Evolutionary conservation across 1,140 invertebrate species (phyloP).

Genomic region (Drosophila navojoa): DNA sequence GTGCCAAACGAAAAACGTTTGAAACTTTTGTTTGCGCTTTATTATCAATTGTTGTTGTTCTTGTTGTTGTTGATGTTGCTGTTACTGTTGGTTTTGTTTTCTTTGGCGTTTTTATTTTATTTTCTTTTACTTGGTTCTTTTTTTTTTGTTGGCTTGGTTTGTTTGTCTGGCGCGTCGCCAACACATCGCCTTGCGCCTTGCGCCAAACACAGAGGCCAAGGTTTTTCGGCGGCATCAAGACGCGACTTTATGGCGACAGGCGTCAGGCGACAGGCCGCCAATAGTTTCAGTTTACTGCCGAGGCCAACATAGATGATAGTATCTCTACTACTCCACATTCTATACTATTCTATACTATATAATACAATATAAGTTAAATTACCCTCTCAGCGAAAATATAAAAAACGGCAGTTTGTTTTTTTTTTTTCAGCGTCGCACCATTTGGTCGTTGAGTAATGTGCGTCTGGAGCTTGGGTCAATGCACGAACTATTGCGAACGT

Average conservation of each 20-base stretch:
- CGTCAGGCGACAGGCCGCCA: constrained; percentile 54
- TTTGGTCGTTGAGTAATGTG: constrained; percentile 12
- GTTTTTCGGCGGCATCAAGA: constrained; percentile 69
- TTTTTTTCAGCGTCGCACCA: constrained; percentile 15
- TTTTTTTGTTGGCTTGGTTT: constrained; percentile 29
- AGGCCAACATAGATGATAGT: constrained; percentile 27
- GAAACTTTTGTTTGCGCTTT: constrained; percentile 49
- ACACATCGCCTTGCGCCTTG: constrained; percentile 54
- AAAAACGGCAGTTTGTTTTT: constrained; percentile 36
- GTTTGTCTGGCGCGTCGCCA: constrained; percentile 62
- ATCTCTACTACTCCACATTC: constrained; percentile 17
- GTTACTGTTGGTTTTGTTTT: constrained; percentile 17
- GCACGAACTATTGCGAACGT: constrained; percentile 23
- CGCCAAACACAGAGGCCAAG: constrained; percentile 64
- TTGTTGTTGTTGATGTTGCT: constrained; percentile 17
- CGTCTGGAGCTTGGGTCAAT: constrained; percentile 32
- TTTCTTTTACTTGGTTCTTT: not conserved
- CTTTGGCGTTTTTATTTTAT: constrained; percentile 1
- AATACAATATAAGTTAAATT: constrained; percentile 31
- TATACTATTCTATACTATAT: constrained; percentile 7
- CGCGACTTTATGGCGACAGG: constrained; percentile 72
- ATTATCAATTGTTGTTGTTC: constrained; percentile 17
- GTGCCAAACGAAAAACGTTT: constrained; percentile 35
- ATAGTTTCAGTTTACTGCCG: constrained; percentile 63
- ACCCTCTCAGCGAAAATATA: constrained; percentile 31